phyloP scores from a whole-genome alignment of 1,140 invertebrate species.

The Trachymyrmex cornetzi region DNA sequence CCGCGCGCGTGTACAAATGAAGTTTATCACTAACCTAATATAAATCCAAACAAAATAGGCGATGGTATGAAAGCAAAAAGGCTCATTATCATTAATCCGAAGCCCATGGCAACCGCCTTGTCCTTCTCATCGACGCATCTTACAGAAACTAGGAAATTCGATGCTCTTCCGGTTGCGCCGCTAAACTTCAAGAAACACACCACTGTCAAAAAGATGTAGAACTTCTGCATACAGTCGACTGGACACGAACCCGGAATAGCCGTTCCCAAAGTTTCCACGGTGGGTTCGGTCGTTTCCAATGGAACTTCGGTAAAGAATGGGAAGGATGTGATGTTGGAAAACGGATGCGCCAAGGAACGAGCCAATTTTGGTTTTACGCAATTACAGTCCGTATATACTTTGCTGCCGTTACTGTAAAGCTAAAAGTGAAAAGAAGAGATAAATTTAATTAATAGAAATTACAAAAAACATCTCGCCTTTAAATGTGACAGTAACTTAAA shows the following conservation, averaged over 20 bases:
- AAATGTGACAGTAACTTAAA: neutral
- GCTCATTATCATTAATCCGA: slow-evolving; percentile 89
- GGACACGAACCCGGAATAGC: slow-evolving; percentile 89
- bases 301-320: slow-evolving; percentile 64
- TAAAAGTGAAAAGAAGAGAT: slow-evolving; percentile 12
- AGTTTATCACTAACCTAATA: slow-evolving; percentile 88
- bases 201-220: slow-evolving; percentile 90
- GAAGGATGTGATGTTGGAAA: slow-evolving; percentile 61
- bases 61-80: slow-evolving; percentile 91
- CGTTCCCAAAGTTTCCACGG: slow-evolving; percentile 80
- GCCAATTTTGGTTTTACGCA: slow-evolving; percentile 83
- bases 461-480: neutral
- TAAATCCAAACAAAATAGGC: slow-evolving; percentile 91
- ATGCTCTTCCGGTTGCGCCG: slow-evolving; percentile 90
- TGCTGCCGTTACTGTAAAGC: slow-evolving; percentile 71
- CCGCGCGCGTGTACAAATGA: neutral
- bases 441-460: neutral
- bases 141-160: slow-evolving; percentile 90
- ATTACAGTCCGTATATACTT: slow-evolving; percentile 87
- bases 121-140: slow-evolving; percentile 91
- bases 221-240: slow-evolving; percentile 89
- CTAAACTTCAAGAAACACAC: slow-evolving; percentile 90
- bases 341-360: slow-evolving; percentile 68
- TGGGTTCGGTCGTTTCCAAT: slow-evolving; percentile 49
- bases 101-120: slow-evolving; percentile 91